Evolutionary conservation across 2,797 vertebrate genomes (phyloP), one percentile per base, ranked within the genome.

Genomic region (Poecilia picta): DNA sequence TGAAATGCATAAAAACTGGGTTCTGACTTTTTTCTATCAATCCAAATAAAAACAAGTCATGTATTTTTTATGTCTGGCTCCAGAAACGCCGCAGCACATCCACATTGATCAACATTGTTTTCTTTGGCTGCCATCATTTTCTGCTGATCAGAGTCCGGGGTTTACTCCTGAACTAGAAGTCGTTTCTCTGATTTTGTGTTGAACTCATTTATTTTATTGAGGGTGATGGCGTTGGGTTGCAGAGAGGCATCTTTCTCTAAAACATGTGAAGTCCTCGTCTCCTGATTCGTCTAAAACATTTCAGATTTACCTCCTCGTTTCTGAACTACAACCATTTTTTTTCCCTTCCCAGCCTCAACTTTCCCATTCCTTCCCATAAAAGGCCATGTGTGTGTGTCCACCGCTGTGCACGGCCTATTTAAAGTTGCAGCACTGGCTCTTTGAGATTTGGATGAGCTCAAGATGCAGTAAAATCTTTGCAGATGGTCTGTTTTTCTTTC

Each of bases 391-490:
- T 64, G 31, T 36, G 2, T 49, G n/a, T n/a, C 23, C 31, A n/a
- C 36, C 12, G 7, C 66, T 41, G 28, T 71, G 46, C 62, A 11
- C 46, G 36, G 31, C 43, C 43, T 16, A 53, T 72, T 66, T 73
- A 55, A 74, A 36, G 8, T 7, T 20, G 25, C 76, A 71, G 75
- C 57, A 68, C 33, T 10, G 45, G 70, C 82, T 73, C 66, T 83
- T 81, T 86, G 75, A 83, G 81, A 87, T 82, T 78, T 47, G 41
- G 75, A 81, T 73, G 71, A 88, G 72, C 71, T 68, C 70, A 74
- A 75, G 71, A 88, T 74, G 73, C 81, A 79, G 81, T 73, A 20
- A 66, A 82, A n/a, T 77, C 57, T 83, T 74, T 73, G 79, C 80
- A 78, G 79, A 84, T 74, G 75, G 80, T 64, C 75, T 20, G 75